phyloP scores from a whole-genome alignment of 2,113 vertebrate species.

The Oostethus manadensis region DNA sequence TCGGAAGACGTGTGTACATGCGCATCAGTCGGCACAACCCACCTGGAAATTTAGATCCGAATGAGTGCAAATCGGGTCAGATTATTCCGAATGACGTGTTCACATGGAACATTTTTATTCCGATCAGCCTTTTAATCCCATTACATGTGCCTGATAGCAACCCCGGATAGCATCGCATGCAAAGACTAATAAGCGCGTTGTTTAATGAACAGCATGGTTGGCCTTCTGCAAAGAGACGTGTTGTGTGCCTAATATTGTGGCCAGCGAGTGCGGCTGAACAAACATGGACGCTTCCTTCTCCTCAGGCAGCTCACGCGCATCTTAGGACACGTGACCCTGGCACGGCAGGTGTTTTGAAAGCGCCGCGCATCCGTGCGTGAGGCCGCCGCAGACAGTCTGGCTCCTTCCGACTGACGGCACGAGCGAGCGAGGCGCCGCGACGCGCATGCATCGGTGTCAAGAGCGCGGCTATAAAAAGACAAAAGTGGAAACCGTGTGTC shows the following conservation, averaged over 20 bases:
- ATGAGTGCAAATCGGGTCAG: too few species aligned
- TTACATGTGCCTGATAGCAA: too few species aligned
- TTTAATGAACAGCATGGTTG: not conserved
- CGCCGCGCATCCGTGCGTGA: constrained; percentile 10
- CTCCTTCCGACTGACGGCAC: constrained; percentile 57
- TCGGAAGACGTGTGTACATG: too few species aligned
- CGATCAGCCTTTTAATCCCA: too few species aligned
- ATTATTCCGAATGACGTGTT: too few species aligned
- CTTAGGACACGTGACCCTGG: constrained; percentile 23
- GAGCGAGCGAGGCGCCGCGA: constrained; percentile 44
- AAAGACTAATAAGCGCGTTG: too few species aligned
- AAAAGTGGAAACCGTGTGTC: constrained; percentile 45
- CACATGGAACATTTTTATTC: too few species aligned
- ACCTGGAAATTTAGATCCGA: too few species aligned
- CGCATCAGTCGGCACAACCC: too few species aligned
- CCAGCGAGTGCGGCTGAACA: constrained; percentile 10
- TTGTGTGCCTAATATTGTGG: not conserved
- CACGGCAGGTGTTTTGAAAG: constrained; percentile 7
- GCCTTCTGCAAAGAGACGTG: too few species aligned
- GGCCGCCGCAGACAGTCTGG: constrained; percentile 45
- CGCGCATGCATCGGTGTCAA: constrained; percentile 29
- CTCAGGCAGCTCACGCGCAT: constrained; percentile 16
- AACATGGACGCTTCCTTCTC: constrained; percentile 14
- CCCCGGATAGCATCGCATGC: too few species aligned
- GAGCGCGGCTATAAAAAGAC: constrained; percentile 54